phyloP scores from a whole-genome alignment of 2,888 invertebrate genomes.

The Drosophila paramelanica region DNA sequence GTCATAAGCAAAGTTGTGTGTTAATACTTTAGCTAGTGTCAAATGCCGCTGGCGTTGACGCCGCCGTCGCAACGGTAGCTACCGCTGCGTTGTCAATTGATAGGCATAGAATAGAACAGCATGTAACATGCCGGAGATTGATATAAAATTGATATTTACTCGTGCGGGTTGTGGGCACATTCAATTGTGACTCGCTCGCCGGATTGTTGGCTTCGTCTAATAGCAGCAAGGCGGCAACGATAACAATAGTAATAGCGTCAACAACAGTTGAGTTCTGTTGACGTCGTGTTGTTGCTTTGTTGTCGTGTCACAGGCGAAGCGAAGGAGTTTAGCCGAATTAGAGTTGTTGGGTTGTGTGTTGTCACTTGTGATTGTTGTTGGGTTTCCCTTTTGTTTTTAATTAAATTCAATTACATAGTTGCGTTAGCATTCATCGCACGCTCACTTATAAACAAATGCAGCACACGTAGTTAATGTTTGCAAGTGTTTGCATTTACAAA shows the following conservation, averaged over 20 bases:
- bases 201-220: constrained; percentile 1
- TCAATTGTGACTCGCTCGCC: constrained; percentile 15
- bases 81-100: constrained; percentile 13
- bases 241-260: constrained; percentile 16
- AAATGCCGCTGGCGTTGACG: constrained; percentile 1
- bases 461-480: constrained; percentile 53
- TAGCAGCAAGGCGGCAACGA: constrained; percentile 6
- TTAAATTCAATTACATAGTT: constrained; percentile 8
- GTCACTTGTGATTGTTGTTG: constrained; percentile 55
- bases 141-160: constrained; percentile 45
- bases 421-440: constrained; percentile 35
- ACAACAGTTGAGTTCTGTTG: constrained; percentile 23
- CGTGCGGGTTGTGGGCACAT: constrained; percentile 45
- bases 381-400: constrained; percentile 15
- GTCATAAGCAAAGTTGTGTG: constrained; percentile 22
- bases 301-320: constrained; percentile 46
- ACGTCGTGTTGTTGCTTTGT: constrained; percentile 25
- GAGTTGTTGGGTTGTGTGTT: constrained; percentile 17
- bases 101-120: constrained; percentile 20
- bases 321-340: constrained; percentile 17
- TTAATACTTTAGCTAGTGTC: constrained; percentile 25
- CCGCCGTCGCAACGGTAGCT: constrained; percentile 1
- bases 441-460: constrained; percentile 64
- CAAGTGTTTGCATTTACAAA: constrained; percentile 49
- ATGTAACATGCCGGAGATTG: constrained; percentile 20